Percentiles rank a stretch among this genome's conserved stretches.
Evolutionary conservation across 1,140 invertebrate genomes (phyloP).

Genomic region (Popillia japonica): DNA sequence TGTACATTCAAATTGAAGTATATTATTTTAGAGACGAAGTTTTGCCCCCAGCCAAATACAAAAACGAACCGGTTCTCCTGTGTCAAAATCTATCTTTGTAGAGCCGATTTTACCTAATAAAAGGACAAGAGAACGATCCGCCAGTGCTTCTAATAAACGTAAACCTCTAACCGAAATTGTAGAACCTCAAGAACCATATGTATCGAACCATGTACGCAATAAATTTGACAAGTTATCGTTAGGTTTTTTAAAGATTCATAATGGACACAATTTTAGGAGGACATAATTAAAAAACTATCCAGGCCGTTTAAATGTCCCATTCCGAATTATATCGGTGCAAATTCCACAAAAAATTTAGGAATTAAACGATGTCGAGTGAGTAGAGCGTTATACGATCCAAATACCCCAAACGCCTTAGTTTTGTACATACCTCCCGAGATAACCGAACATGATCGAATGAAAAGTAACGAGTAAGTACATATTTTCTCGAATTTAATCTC

Average conservation of each 20-base stretch:
- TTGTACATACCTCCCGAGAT: conserved; percentile 86
- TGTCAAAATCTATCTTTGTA: conserved; percentile 43
- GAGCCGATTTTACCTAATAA: conserved; percentile 44
- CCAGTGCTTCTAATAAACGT: conserved; percentile 41
- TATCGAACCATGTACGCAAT: conserved; percentile 48
- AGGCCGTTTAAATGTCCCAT: conserved; percentile 96
- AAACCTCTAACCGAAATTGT: conserved; percentile 42
- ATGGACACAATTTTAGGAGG: conserved; percentile 68
- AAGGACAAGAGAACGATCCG: conserved; percentile 47
- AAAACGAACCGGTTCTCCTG: conserved; percentile 52
- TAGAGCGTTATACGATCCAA: conserved; percentile 90
- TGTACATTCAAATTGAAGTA: not conserved
- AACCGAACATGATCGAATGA: conserved; percentile 85
- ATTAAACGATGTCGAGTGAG: conserved; percentile 73
- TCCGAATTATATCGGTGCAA: conserved; percentile 83
- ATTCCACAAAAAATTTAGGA: conserved; percentile 70
- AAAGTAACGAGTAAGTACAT: conserved; percentile 69
- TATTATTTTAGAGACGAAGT: conserved; percentile 61
- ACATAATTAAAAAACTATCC: conserved; percentile 80
- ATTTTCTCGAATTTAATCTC: conserved; percentile 23
- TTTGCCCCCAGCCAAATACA: conserved; percentile 66
- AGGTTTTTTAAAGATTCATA: not conserved
- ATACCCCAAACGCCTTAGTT: conserved; percentile 92
- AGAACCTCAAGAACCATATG: not conserved
- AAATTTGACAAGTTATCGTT: conserved; percentile 23